Conservation (phyloP, 2,888 invertebrate species). For the Dynastes tityus region DNA sequence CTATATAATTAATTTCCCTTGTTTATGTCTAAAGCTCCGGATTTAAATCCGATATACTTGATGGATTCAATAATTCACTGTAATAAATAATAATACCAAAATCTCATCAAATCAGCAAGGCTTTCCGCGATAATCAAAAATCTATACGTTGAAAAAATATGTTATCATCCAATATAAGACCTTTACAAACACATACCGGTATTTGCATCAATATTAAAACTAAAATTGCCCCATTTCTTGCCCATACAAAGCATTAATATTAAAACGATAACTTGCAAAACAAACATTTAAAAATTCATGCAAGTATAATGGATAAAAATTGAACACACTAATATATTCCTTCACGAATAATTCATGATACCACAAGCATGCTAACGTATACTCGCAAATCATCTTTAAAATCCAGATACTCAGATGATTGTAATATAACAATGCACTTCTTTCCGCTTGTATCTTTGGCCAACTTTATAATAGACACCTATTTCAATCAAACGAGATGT, state of each 20-base stretch:
- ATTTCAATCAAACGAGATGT: slow-evolving; percentile 41
- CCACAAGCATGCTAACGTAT: background rate
- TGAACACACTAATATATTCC: background rate
- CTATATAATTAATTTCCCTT: too few relatives aligned
- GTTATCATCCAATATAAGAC: too few relatives aligned
- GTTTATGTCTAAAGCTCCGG: too few relatives aligned
- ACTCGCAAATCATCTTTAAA: background rate
- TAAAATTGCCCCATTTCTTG: background rate
- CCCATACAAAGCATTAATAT: background rate
- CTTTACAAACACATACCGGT: too few relatives aligned
- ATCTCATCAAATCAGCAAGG: too few relatives aligned
- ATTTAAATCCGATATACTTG: too few relatives aligned
- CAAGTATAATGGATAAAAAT: slow-evolving; percentile 20
- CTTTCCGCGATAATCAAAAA: too few relatives aligned
- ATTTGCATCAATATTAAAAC: background rate
- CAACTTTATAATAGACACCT: slow-evolving; percentile 39
- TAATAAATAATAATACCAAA: too few relatives aligned
- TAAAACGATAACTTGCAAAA: slow-evolving; percentile 15
- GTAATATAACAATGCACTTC: slow-evolving; percentile 2
- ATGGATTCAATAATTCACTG: too few relatives aligned
- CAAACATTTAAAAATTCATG: slow-evolving; percentile 25
- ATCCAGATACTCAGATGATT: background rate
- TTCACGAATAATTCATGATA: background rate
- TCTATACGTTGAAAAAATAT: too few relatives aligned
- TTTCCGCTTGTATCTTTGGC: slow-evolving; percentile 22